phyloP scores from a whole-genome alignment of 2,888 invertebrate genomes.

The Monopis laevigella region DNA sequence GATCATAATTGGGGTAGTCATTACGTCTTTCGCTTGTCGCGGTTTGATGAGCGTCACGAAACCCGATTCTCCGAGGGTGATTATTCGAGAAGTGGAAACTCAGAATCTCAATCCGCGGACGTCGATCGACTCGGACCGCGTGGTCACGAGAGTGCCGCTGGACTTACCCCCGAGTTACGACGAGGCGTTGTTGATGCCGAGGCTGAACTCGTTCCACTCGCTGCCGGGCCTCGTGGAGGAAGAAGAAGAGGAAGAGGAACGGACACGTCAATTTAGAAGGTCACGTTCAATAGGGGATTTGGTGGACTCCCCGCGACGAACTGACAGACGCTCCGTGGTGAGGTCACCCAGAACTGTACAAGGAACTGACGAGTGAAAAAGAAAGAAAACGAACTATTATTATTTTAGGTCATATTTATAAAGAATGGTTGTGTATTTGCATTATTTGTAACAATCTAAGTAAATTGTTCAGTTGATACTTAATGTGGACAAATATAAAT shows the following conservation, averaged over 20 bases:
- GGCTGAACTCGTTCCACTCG: slow-evolving; percentile 71
- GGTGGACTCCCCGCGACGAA: slow-evolving; percentile 36
- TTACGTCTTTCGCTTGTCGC: slow-evolving; percentile 67
- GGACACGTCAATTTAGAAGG: slow-evolving; percentile 33
- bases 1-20: slow-evolving; percentile 59
- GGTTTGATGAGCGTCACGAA: slow-evolving; percentile 52
- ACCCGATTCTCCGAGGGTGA: slow-evolving; percentile 33
- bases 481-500: not conserved
- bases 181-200: slow-evolving; percentile 79
- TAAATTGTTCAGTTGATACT: not conserved
- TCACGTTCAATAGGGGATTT: slow-evolving; percentile 59
- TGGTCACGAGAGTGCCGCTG: slow-evolving; percentile 39
- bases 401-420: not conserved
- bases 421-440: not conserved
- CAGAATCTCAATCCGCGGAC: slow-evolving; percentile 35
- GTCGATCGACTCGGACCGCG: slow-evolving; percentile 25
- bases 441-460: not conserved
- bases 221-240: slow-evolving; percentile 54
- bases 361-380: not conserved
- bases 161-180: slow-evolving; percentile 76
- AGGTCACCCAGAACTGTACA: slow-evolving; percentile 7
- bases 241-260: slow-evolving; percentile 31
- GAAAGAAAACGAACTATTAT: not conserved
- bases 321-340: slow-evolving; percentile 43
- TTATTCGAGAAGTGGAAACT: slow-evolving; percentile 47